Conservation (phyloP, 2,797 vertebrate species). For the Falco novaeseelandiae region DNA sequence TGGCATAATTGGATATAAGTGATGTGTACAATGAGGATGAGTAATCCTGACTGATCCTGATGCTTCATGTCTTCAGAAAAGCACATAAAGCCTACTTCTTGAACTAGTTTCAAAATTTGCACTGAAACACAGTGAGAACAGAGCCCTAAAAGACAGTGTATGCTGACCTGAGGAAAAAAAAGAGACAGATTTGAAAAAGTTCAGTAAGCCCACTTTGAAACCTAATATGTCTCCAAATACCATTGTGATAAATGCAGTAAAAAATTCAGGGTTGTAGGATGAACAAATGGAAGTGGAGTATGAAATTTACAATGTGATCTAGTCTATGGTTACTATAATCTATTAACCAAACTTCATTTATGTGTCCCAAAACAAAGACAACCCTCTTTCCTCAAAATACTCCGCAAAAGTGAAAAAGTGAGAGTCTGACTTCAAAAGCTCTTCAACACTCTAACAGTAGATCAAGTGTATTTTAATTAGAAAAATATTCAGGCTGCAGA, state of each 20-base stretch:
- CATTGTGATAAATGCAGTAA: background rate
- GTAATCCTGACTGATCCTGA: background rate
- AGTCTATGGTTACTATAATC: background rate
- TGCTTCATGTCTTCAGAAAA: background rate
- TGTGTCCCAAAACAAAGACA: background rate
- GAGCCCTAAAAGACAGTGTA: background rate
- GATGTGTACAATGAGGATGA: background rate
- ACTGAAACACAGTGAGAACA: background rate
- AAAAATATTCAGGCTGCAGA: conserved; percentile 44
- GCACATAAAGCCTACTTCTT: background rate
- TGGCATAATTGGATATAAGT: background rate
- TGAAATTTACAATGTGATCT: background rate
- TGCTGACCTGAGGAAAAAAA: background rate
- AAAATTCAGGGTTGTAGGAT: background rate
- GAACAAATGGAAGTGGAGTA: background rate
- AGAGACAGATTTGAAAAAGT: background rate
- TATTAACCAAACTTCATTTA: background rate
- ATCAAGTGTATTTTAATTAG: conserved; percentile 59
- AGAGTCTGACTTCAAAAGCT: conserved; percentile 45
- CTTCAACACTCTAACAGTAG: background rate
- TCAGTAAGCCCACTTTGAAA: background rate
- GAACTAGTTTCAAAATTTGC: background rate
- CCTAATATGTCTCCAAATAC: background rate
- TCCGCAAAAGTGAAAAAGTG: background rate
- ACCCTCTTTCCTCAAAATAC: background rate